Evolutionary conservation across 2,113 vertebrate genomes (phyloP).

Genomic region (Dicentrarchus labrax): DNA sequence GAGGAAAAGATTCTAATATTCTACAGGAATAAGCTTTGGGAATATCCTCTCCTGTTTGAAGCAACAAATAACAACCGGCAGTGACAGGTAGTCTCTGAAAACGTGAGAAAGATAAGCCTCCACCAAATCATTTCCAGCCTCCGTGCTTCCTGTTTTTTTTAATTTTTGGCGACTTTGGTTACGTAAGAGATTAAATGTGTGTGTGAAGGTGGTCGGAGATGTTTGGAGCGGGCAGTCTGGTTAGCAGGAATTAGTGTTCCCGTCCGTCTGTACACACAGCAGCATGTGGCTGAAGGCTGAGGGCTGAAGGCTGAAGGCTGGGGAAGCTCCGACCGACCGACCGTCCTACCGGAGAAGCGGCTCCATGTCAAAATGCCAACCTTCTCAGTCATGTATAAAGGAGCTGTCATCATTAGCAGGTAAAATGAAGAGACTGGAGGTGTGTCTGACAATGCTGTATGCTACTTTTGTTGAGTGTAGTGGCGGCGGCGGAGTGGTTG

Average conservation of each 20-base stretch:
- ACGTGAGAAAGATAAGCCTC: not conserved
- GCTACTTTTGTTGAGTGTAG: not conserved
- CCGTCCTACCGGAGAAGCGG: constrained; percentile 30
- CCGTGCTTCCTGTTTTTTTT: not conserved
- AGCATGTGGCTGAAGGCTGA: constrained; percentile 60
- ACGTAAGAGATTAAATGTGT: constrained; percentile 73
- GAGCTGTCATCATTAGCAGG: constrained; percentile 89
- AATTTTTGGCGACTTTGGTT: constrained; percentile 43
- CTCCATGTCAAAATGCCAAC: constrained; percentile 85
- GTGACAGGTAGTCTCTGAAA: not conserved
- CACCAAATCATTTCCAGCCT: not conserved
- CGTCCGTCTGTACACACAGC: constrained; percentile 24
- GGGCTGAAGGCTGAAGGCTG: constrained; percentile 55
- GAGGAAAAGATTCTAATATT: not conserved
- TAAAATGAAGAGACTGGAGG: not conserved
- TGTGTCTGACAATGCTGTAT: not conserved
- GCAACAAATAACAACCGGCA: not conserved
- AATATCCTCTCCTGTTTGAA: not conserved
- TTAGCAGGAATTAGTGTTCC: constrained; percentile 44
- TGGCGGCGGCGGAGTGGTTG: not conserved
- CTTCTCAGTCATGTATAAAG: constrained; percentile 88
- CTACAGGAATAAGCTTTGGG: not conserved
- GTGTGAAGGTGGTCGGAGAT: constrained; percentile 62
- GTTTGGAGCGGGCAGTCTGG: constrained; percentile 32
- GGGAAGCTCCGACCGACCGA: constrained; percentile 6